Evolutionary conservation across 2,797 vertebrate genomes (phyloP).

Genomic region (Acipenser ruthenus): DNA sequence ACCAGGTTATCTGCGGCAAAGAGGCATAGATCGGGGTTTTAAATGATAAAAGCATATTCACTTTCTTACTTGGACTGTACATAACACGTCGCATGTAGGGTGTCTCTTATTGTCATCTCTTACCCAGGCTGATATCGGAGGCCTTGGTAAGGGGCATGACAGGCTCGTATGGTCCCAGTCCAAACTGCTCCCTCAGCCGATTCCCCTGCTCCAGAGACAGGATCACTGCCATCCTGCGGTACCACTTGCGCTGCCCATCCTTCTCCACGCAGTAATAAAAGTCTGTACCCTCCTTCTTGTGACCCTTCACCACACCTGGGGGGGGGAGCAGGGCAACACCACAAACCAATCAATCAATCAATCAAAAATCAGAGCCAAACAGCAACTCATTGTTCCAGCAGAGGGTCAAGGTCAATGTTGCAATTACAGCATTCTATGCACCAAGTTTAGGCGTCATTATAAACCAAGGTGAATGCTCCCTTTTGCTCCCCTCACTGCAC

Average conservation of each 20-base stretch:
- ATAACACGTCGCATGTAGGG: not conserved
- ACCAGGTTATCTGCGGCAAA: constrained; percentile 80
- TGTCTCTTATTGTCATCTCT: constrained; percentile 67
- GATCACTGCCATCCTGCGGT: constrained; percentile 81
- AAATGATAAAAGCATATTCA: not conserved
- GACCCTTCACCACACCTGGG: constrained; percentile 81
- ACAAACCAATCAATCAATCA: too few relatives aligned
- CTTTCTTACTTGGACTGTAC: too few relatives aligned
- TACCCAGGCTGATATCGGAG: constrained; percentile 94
- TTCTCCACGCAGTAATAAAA: constrained; percentile 85
- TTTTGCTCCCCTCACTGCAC: too few relatives aligned
- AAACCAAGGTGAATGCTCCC: too few relatives aligned
- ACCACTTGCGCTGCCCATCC: constrained; percentile 83
- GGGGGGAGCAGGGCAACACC: not conserved
- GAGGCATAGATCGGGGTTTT: not conserved
- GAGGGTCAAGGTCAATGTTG: too few relatives aligned
- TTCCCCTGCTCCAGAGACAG: constrained; percentile 90
- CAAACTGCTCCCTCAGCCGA: constrained; percentile 82
- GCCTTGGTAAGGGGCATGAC: constrained; percentile 76
- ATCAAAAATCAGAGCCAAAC: too few relatives aligned
- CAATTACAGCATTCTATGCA: too few relatives aligned
- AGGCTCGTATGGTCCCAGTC: constrained; percentile 85
- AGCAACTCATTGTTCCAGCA: too few relatives aligned
- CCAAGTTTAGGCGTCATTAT: too few relatives aligned
- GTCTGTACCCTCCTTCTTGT: constrained; percentile 76